Evolutionary conservation across 2,888 invertebrate genomes (phyloP).

Genomic region (Agrotis puta): DNA sequence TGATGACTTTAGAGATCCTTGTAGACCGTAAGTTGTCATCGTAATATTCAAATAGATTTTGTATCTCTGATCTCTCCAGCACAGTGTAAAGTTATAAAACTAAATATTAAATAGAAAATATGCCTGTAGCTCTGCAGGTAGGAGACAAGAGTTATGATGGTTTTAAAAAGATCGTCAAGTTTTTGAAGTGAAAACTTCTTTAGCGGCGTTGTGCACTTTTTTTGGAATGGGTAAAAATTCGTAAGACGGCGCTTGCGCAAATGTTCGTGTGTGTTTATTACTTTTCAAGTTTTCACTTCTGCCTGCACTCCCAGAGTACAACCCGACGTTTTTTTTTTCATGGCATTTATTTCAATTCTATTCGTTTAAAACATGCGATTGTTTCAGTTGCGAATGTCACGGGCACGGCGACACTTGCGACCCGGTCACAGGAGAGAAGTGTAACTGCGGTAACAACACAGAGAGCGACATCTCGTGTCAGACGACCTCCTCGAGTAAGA

Average conservation of each 20-base stretch:
- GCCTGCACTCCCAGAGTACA: no score
- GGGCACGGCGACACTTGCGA: slow-evolving; percentile 98
- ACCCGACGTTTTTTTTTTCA: no score
- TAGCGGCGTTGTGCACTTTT: no score
- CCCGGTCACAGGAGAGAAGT: slow-evolving; percentile 97
- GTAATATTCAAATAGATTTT: neutral
- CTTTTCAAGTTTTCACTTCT: no score
- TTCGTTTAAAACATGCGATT: neutral
- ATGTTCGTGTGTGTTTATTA: no score
- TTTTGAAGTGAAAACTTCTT: no score
- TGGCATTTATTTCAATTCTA: neutral
- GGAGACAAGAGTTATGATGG: neutral
- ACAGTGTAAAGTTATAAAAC: no score
- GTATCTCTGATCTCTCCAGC: no score
- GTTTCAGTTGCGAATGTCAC: slow-evolving; percentile 95
- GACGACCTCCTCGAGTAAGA: slow-evolving; percentile 93
- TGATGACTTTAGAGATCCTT: slow-evolving; percentile 94
- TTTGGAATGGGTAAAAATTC: no score
- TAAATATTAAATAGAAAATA: neutral
- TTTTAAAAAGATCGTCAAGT: neutral
- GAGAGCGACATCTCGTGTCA: slow-evolving; percentile 95
- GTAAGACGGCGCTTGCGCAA: no score
- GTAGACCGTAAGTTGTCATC: slow-evolving; percentile 92
- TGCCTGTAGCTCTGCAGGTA: neutral
- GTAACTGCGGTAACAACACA: slow-evolving; percentile 98